Evolutionary conservation across 2,888 invertebrate genomes (phyloP).

Genomic region (Marronus borbonicus): DNA sequence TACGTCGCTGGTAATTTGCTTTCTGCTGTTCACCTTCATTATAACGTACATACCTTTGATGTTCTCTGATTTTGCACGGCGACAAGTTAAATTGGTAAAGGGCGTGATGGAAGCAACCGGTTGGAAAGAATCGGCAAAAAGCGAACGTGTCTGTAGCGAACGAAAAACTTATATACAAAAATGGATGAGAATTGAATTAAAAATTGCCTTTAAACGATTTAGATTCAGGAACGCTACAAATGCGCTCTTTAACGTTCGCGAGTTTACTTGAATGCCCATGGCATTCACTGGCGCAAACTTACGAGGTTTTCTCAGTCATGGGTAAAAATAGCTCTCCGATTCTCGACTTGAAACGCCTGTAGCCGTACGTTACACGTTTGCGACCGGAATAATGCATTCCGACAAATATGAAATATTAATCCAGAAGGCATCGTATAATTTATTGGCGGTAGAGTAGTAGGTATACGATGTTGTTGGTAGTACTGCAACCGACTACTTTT

Average conservation of each 20-base stretch:
- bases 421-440: conserved; percentile 22
- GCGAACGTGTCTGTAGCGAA: background rate
- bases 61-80: conserved; percentile 13
- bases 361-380: conserved; percentile 5
- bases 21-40: conserved; percentile 8
- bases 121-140: conserved; percentile 17
- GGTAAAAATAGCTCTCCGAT: conserved; percentile 22
- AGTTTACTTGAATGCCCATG: conserved; percentile 17
- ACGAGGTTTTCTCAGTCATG: conserved; percentile 9
- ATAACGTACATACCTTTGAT: conserved; percentile 14
- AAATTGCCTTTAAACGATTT: conserved; percentile 34
- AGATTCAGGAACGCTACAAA: conserved; percentile 1
- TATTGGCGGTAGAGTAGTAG: conserved; percentile 9
- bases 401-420: conserved; percentile 40
- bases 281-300: conserved; percentile 11
- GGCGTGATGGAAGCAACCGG: background rate
- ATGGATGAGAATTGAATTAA: conserved; percentile 29
- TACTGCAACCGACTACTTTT: conserved; percentile 23
- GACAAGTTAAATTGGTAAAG: conserved; percentile 5
- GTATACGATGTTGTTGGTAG: conserved; percentile 22
- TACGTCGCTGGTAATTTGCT: conserved; percentile 22
- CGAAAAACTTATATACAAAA: conserved; percentile 20
- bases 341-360: conserved; percentile 3
- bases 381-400: conserved; percentile 22
- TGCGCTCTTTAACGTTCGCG: conserved; percentile 16